Conservation (phyloP, 30 jellyfish, hydroid and myxozoan species). For the Catostylus mosaicus region DNA sequence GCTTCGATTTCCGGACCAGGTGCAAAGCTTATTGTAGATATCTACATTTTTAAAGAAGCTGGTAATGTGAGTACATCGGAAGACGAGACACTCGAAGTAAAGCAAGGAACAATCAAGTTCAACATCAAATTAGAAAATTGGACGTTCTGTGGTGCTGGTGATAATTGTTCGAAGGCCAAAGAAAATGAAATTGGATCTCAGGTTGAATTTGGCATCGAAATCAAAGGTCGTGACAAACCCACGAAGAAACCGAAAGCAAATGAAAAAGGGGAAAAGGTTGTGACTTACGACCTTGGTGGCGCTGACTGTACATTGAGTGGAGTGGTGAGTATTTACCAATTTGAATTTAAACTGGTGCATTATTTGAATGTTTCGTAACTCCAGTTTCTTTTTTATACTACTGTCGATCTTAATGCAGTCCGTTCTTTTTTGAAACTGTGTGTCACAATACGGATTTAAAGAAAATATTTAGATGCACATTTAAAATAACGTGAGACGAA, state of each 20-base stretch:
- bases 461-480: too few relatives aligned
- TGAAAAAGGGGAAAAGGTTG: constrained; percentile 26
- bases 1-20: constrained; percentile 52
- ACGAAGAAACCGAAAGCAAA: neutral
- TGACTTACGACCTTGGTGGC: constrained; percentile 24
- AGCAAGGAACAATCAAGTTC: constrained; percentile 41
- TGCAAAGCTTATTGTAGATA: constrained; percentile 33
- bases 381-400: too few relatives aligned
- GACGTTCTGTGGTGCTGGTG: constrained; percentile 44
- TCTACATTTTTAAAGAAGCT: constrained; percentile 28
- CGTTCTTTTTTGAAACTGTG: too few relatives aligned
- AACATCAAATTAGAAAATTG: constrained; percentile 10
- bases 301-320: constrained; percentile 24
- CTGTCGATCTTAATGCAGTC: too few relatives aligned
- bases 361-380: too few relatives aligned
- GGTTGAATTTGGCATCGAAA: too few relatives aligned
- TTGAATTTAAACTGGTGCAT: too few relatives aligned
- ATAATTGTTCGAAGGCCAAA: neutral
- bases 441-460: too few relatives aligned
- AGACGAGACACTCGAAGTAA: constrained; percentile 11
- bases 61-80: constrained; percentile 30
- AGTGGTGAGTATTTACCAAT: constrained; percentile 20
- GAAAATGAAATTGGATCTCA: neutral
- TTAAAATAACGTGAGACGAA: too few relatives aligned
- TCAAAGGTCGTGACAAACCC: constrained; percentile 24